A percentile compares a stretch with the other conserved stretches of the same genome.
phyloP scores from a whole-genome alignment of 1,140 invertebrate species.

The Eriocheir sinensis region DNA sequence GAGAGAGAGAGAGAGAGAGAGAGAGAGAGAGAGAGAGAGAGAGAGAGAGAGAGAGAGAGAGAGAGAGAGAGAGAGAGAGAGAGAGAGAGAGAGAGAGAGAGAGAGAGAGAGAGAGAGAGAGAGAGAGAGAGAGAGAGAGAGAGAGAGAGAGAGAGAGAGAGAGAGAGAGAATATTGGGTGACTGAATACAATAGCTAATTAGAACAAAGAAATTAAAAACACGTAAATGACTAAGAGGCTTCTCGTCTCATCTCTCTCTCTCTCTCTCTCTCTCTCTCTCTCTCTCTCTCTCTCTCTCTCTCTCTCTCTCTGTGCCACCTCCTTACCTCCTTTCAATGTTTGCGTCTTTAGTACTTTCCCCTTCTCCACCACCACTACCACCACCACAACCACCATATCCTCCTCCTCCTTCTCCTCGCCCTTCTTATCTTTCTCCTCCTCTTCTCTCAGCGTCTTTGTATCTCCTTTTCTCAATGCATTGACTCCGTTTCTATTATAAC shows the following conservation, averaged over 20 bases:
- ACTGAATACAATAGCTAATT: not conserved
- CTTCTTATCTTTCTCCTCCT: too few relatives aligned
- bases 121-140: not conserved
- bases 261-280: not conserved
- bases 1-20: not conserved
- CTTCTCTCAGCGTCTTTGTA: too few relatives aligned
- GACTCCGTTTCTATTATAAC: too few relatives aligned
- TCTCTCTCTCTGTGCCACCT: not conserved
- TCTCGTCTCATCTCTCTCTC: too few relatives aligned
- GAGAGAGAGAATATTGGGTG: not conserved
- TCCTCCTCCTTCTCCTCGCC: too few relatives aligned
- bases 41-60: not conserved
- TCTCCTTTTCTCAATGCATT: too few relatives aligned
- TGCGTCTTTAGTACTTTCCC: not conserved
- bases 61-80: not conserved
- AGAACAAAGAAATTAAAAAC: too few relatives aligned
- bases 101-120: not conserved
- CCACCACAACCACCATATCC: too few relatives aligned
- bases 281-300: too few relatives aligned
- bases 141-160: not conserved
- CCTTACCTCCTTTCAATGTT: not conserved
- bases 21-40: not conserved
- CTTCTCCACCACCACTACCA: too few relatives aligned
- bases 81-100: not conserved
- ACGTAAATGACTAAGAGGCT: too few relatives aligned